phyloP scores from a whole-genome alignment of 2,113 vertebrate genomes.

The Euleptes europaea region DNA sequence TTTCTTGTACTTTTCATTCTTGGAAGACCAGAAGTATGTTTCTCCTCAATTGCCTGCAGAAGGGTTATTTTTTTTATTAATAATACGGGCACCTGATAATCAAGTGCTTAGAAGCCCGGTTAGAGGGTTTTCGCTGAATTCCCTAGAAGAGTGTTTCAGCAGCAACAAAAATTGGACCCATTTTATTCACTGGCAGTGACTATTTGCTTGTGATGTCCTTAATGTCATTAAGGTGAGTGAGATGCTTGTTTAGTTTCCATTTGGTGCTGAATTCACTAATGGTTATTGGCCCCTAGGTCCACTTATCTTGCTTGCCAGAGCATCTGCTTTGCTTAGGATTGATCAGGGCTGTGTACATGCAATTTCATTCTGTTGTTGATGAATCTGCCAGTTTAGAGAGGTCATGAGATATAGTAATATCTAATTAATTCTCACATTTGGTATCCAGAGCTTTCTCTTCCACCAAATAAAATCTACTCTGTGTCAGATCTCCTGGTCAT shows the following conservation, averaged over 20 bases:
- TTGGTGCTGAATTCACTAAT: neutral
- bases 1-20: neutral
- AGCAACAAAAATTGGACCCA: neutral
- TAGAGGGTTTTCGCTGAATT: neutral
- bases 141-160: neutral
- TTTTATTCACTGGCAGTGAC: rapidly evolving
- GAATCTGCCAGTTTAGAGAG: neutral
- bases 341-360: neutral
- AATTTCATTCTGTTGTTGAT: neutral
- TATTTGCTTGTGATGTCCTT: neutral
- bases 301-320: neutral
- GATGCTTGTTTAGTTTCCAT: neutral
- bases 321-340: neutral
- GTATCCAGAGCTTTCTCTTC: neutral
- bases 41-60: neutral
- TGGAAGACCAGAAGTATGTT: neutral
- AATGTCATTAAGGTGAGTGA: constrained; percentile 2
- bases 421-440: neutral
- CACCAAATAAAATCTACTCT: neutral
- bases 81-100: neutral
- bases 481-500: neutral
- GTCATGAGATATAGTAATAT: neutral
- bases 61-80: neutral
- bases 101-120: neutral
- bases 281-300: neutral